A percentile compares a stretch with the other conserved stretches of the same genome.
Conservation (phyloP, 2,888 invertebrate genomes). For the Thymelicus sylvestris region DNA sequence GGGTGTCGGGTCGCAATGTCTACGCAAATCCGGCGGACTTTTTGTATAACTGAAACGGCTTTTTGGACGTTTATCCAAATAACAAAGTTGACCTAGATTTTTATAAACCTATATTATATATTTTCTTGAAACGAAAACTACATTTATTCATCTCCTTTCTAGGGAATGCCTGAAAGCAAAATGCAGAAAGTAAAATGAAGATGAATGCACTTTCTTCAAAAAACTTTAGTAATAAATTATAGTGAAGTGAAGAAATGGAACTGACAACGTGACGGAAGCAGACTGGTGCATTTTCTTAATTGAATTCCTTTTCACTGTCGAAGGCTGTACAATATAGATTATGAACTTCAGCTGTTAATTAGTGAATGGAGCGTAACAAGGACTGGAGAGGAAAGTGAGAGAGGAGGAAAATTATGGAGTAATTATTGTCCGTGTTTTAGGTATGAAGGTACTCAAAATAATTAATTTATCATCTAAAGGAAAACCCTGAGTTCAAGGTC, state of each 20-base stretch:
- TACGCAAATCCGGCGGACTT: neutral
- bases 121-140: slow-evolving; percentile 1
- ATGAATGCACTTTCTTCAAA: neutral
- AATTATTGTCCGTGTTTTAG: no score
- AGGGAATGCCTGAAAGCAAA: neutral
- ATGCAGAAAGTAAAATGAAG: neutral
- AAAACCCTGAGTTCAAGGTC: no score
- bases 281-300: neutral
- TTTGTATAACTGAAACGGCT: neutral
- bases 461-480: no score
- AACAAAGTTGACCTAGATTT: neutral
- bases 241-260: neutral
- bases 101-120: neutral
- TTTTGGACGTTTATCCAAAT: neutral
- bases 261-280: neutral
- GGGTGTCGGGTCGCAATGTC: no score
- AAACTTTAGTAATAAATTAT: neutral
- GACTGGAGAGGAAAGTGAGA: no score
- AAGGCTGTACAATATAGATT: no score
- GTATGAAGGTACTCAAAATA: no score
- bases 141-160: neutral
- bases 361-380: no score
- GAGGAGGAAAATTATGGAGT: no score
- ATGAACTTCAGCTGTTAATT: no score
- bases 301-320: neutral